Percentiles rank a stretch among this genome's conserved stretches.
These are phyloP conservation scores for Trematocara marginatum DNA, from an alignment of 2,113 vertebrate species.

Conservation along the genomic window DNA sequence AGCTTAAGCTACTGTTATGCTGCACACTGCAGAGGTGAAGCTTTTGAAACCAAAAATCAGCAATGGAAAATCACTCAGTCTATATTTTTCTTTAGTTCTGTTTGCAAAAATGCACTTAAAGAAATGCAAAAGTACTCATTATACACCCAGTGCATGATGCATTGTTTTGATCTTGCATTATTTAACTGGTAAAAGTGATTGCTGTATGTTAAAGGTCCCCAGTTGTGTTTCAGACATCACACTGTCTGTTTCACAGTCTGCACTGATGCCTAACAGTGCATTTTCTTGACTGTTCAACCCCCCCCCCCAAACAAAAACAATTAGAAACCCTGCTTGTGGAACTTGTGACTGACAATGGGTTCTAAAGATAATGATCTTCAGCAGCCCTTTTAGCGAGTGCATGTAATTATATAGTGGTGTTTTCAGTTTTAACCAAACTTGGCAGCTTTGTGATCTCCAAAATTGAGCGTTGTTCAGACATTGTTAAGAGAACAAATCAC, in stretches of 20 bases:
- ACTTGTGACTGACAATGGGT: neutral
- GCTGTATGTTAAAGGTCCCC: neutral
- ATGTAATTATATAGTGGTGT: neutral
- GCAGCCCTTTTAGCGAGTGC: neutral
- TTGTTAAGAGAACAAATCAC: neutral
- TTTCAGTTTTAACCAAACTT: neutral
- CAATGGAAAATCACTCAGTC: neutral
- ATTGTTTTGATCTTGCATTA: fast-evolving
- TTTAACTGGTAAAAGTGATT: neutral
- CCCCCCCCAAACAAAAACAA: neutral
- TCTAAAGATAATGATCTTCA: neutral
- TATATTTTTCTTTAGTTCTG: neutral
- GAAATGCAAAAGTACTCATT: neutral
- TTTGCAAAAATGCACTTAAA: neutral
- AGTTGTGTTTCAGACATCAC: neutral
- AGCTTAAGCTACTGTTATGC: fast-evolving
- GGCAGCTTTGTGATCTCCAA: neutral
- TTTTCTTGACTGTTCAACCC: neutral
- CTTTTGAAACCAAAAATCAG: neutral
- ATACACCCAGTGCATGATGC: fast-evolving
- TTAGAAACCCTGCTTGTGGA: neutral
- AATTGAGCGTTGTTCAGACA: neutral
- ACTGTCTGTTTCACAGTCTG: neutral
- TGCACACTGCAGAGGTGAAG: neutral
- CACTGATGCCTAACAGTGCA: neutral